These are phyloP conservation scores for Acanthopagrus latus DNA, from an alignment of 2,797 vertebrate genomes.

Conservation along the genomic window DNA sequence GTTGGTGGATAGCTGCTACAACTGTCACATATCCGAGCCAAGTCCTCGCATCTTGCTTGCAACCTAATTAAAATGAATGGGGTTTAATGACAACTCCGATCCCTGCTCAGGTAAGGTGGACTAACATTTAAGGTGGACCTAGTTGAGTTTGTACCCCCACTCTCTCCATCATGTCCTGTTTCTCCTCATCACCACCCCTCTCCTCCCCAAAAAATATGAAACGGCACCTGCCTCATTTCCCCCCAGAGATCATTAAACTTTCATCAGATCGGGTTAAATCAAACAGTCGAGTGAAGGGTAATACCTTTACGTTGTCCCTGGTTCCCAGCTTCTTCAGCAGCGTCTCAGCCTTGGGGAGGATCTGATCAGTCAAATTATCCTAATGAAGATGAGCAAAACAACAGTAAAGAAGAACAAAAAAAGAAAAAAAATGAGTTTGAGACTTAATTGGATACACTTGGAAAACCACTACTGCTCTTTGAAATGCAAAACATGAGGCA, in stretches of 20 bases:
- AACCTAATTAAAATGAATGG: no score
- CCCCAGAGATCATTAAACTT: slow-evolving; percentile 25
- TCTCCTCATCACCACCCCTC: slow-evolving; percentile 1
- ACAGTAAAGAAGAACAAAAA: background rate
- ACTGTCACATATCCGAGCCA: no score
- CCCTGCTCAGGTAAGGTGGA: no score
- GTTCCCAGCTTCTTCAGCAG: slow-evolving; percentile 93
- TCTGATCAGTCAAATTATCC: slow-evolving; percentile 89
- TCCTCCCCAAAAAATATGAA: slow-evolving; percentile 18
- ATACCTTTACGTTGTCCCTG: slow-evolving; percentile 95
- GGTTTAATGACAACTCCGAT: no score
- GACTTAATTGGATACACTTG: slow-evolving; percentile 82
- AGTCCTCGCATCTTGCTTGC: no score
- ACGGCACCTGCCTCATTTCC: slow-evolving; percentile 11
- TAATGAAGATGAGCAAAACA: slow-evolving; percentile 76
- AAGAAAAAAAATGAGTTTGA: slow-evolving; percentile 45
- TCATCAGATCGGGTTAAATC: slow-evolving; percentile 16
- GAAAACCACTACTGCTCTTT: slow-evolving; percentile 75
- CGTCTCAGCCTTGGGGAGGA: slow-evolving; percentile 86
- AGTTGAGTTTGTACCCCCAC: background rate
- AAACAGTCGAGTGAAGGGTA: background rate
- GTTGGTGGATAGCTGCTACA: no score
- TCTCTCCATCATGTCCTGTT: background rate
- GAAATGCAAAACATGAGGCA: slow-evolving; percentile 78
- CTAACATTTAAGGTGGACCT: no score